These are phyloP conservation scores for Oryzias dopingdopingensis DNA, from an alignment of 2,797 vertebrate species.

Conservation along the genomic window DNA sequence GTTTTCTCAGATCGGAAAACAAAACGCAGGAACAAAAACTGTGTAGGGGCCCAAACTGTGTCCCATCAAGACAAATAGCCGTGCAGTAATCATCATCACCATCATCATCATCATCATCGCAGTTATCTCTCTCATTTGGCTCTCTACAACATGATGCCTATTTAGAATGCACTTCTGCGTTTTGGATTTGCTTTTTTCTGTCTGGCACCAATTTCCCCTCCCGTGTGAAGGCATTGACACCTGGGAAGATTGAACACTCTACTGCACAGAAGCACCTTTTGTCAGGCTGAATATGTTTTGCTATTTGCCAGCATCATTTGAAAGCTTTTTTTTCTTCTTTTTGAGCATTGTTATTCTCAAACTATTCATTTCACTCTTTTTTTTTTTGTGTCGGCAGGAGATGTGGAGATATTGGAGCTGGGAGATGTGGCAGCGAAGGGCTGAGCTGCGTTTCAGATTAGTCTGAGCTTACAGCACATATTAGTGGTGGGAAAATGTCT, in stretches of 20 bases:
- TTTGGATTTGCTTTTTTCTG: conserved; percentile 47
- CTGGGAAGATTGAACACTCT: conserved; percentile 61
- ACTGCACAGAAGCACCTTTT: conserved; percentile 84
- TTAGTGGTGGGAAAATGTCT: conserved; percentile 87
- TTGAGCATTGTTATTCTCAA: conserved; percentile 85
- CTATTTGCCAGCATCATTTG: conserved; percentile 90
- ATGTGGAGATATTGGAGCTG: conserved; percentile 6
- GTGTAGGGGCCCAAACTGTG: conserved; percentile 33
- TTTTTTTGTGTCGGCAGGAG: conserved; percentile 26
- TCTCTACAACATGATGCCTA: conserved; percentile 42
- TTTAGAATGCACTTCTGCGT: conserved; percentile 60
- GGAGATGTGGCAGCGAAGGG: conserved; percentile 53
- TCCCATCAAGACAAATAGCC: conserved; percentile 54
- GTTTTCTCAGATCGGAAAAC: conserved; percentile 34
- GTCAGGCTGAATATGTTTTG: conserved; percentile 92
- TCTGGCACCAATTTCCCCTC: conserved; percentile 54
- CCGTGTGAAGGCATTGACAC: conserved; percentile 54
- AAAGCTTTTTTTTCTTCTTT: conserved; percentile 62
- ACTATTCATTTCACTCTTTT: conserved; percentile 81
- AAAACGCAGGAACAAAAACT: conserved; percentile 48
- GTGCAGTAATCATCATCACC: conserved; percentile 48
- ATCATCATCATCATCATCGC: conserved; percentile 43
- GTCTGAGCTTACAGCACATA: conserved; percentile 84
- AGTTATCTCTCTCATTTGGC: conserved; percentile 36
- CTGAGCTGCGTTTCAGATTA: conserved; percentile 91